phyloP scores from a whole-genome alignment of 2,888 invertebrate genomes.

The Nomada ruficornis region DNA sequence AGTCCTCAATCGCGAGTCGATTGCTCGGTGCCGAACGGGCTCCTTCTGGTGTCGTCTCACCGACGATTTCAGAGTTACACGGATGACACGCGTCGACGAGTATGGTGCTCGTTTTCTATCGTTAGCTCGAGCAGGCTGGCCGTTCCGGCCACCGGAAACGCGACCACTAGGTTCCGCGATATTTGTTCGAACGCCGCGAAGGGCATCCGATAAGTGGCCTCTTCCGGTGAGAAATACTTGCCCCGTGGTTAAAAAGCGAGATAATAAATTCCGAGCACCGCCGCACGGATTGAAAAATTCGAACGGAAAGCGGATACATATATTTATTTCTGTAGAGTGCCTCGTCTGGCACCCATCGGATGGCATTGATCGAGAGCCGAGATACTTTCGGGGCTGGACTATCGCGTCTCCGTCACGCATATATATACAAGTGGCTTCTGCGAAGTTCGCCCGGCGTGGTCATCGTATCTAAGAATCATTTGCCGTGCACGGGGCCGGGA shows the following conservation, averaged over 20 bases:
- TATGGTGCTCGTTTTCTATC: background rate
- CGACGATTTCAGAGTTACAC: background rate
- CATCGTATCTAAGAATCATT: too few species aligned
- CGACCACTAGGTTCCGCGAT: background rate
- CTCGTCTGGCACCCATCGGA: conserved; percentile 11
- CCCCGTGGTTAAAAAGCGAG: background rate
- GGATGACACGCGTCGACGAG: too few species aligned
- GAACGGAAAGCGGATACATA: conserved; percentile 17
- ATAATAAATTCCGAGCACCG: background rate
- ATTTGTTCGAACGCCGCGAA: background rate
- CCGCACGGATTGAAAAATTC: conserved; percentile 12
- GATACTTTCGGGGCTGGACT: conserved; percentile 31
- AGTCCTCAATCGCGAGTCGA: background rate
- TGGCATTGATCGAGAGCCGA: conserved; percentile 39
- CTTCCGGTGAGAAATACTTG: background rate
- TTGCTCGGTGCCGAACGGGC: background rate
- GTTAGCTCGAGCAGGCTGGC: too few species aligned
- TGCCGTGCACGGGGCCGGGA: too few species aligned
- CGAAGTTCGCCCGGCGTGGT: too few species aligned
- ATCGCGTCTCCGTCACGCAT: conserved; percentile 8
- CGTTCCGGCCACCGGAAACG: background rate
- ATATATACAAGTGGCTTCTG: background rate
- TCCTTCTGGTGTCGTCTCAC: background rate
- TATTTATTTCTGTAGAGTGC: conserved; percentile 28
- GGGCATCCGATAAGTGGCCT: background rate